phyloP scores from a whole-genome alignment of 1,140 invertebrate species.

The Drosophila paulistorum region DNA sequence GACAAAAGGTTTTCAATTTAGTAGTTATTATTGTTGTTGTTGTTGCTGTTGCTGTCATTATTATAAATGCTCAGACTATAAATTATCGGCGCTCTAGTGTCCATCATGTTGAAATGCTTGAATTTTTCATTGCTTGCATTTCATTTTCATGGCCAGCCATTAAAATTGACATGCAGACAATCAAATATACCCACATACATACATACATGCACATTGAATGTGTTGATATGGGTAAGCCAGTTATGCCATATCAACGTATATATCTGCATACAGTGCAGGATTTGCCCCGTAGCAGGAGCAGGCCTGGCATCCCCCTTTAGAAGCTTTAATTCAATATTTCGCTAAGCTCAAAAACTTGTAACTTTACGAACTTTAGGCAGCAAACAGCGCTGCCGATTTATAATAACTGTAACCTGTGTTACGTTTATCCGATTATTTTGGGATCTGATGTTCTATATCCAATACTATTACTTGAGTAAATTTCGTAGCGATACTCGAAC shows the following conservation, averaged over 20 bases:
- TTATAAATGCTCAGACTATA: constrained; percentile 60
- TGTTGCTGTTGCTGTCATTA: constrained; percentile 16
- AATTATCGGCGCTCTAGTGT: constrained; percentile 68
- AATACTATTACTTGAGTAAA: too few species aligned
- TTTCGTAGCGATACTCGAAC: too few species aligned
- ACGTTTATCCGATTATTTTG: too few species aligned
- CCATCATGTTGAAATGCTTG: constrained; percentile 79
- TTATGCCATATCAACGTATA: constrained; percentile 21
- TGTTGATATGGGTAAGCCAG: constrained; percentile 39
- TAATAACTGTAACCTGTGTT: too few species aligned
- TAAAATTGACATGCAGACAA: constrained; percentile 67
- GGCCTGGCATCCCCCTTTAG: too few species aligned
- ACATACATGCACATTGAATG: constrained; percentile 24
- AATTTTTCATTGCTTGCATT: constrained; percentile 78
- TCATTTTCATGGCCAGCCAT: constrained; percentile 76
- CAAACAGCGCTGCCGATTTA: too few species aligned
- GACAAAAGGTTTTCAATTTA: constrained; percentile 40
- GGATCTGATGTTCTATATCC: too few species aligned
- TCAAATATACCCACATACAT: constrained; percentile 11
- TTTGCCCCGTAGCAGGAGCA: too few species aligned
- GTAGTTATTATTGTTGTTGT: constrained; percentile 6
- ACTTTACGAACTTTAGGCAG: too few species aligned
- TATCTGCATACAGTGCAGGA: not conserved
- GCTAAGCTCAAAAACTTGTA: too few species aligned
- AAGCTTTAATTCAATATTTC: too few species aligned